Base-by-base conservation (phyloP, 2,888 invertebrate genomes). In the Zonitis immaculata region DNA sequence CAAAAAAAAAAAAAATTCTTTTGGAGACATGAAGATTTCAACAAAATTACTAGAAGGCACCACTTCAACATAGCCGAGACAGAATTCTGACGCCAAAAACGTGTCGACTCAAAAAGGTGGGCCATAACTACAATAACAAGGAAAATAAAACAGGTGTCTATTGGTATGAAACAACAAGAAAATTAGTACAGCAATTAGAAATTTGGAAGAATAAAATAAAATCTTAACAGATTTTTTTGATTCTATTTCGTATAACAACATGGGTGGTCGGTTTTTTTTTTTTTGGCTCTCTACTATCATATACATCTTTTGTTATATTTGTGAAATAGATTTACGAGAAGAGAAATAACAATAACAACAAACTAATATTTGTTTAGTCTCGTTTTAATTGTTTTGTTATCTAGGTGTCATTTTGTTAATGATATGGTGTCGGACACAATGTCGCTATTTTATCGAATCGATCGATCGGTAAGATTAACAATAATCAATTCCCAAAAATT, bases 11-110 rank as follows among this genome's bases (percentile, higher is more conserved):
- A n/a, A n/a, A n/a, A n/a, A n/a, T n/a, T n/a, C n/a, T n/a, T 46
- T 45, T 44, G 51, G 44, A 48, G 55, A 56, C 56, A 56, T 43
- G 46, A 35, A 52, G 56, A 56, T 56, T 39, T 56, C n/a, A 56
- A 56, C 56, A 56, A 56, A n/a, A 56, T 56, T 53, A 53, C 56
- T 27, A 44, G 44, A 39, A 39, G 32, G 44, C 28, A 32, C 42
- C 39, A 48, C 39, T 42, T 22, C 27, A 20, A 16, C 42, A 14
- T 22, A 42, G 14, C 42, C 28, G 27, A 44, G 54, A 50, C 54
- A 47, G 47, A 54, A 42, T 54, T 30, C 48, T 54, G 54, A 51
- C 54, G 54, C 54, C 54, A 45, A n/a, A n/a, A 47, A 30, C 30
- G 44, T 39, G 51, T 51, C 47, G 51, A 54, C 44, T 8, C n/a